Base-by-base conservation (phyloP, 23 tunicate genomes). In the Trididemnum miniatum region DNA sequence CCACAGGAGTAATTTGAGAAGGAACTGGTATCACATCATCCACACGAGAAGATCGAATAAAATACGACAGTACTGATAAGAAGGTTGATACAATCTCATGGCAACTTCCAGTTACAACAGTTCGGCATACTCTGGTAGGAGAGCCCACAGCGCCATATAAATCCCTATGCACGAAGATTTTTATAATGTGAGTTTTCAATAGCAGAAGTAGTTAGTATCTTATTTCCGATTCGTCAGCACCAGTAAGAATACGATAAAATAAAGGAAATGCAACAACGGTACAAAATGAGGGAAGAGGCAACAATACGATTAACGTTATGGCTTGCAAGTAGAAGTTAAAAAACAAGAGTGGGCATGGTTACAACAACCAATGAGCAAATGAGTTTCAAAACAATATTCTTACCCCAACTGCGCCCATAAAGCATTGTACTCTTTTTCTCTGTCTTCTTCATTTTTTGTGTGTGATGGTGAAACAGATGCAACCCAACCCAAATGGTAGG, bases 351-450 rank as follows among this genome's bases (percentile, higher is more conserved):
- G n/a, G n/a, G n/a, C n/a, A n/a, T n/a, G n/a, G n/a, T n/a, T n/a
- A n/a, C n/a, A n/a, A n/a, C n/a, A n/a, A n/a, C n/a, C n/a, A n/a
- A n/a, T n/a, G n/a, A n/a, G n/a, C n/a, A n/a, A n/a, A n/a, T n/a
- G n/a, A n/a, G n/a, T n/a, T n/a, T n/a, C 15, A 22, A 62, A 62
- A 20, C 23, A 62, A 62, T 3, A 12, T 3, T 22, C 84, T 72
- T 59, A 93, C 98, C 93, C 90, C 34, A 93, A 88, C 36, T 93
- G 98, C 12, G 93, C 93, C 98, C 93, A 93, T 38, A 93, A 59
- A 23, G 93, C 82, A 73, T 93, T 93, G 80, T 92, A 87, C 35
- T 63, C 69, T 3, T 65, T 35, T 57, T 37, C 51, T 1, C 32
- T 27, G 2, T 73, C 32, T 29, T 72, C 64, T 1, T 72, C 89